phyloP scores from a whole-genome alignment of 2,113 vertebrate genomes.

The Tretioscincus oriximinensis region DNA sequence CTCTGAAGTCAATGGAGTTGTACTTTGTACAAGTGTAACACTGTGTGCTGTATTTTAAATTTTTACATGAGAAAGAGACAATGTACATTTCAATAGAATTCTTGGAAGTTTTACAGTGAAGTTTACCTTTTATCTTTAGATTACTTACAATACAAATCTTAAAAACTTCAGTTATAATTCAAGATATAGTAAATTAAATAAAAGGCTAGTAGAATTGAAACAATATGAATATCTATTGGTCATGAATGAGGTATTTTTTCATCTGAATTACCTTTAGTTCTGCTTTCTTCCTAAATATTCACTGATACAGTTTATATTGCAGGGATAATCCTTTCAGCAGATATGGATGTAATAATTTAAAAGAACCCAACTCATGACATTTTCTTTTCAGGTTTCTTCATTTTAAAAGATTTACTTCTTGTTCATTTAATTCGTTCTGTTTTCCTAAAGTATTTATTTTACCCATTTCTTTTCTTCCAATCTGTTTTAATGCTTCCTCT shows the following conservation, averaged over 20 bases:
- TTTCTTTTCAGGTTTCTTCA: conserved; percentile 18
- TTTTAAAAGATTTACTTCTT: conserved; percentile 23
- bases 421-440: neutral
- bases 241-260: no score
- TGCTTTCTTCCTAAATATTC: neutral
- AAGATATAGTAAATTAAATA: no score
- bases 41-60: neutral
- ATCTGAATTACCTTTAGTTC: conserved; percentile 9
- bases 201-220: no score
- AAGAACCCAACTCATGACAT: conserved; percentile 8
- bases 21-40: neutral
- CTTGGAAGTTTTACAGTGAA: neutral
- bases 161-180: no score
- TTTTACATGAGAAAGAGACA: neutral
- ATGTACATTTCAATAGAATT: neutral
- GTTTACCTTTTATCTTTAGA: neutral
- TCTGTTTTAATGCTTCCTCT: conserved; percentile 45
- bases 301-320: conserved; percentile 6
- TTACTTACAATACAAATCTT: neutral
- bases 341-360: neutral
- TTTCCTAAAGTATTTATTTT: conserved; percentile 51
- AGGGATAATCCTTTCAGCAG: neutral
- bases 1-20: neutral
- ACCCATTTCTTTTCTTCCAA: conserved; percentile 45
- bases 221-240: no score